Conservation (phyloP, 2,888 invertebrate genomes). For the Drosophila pseudotalamancana region DNA sequence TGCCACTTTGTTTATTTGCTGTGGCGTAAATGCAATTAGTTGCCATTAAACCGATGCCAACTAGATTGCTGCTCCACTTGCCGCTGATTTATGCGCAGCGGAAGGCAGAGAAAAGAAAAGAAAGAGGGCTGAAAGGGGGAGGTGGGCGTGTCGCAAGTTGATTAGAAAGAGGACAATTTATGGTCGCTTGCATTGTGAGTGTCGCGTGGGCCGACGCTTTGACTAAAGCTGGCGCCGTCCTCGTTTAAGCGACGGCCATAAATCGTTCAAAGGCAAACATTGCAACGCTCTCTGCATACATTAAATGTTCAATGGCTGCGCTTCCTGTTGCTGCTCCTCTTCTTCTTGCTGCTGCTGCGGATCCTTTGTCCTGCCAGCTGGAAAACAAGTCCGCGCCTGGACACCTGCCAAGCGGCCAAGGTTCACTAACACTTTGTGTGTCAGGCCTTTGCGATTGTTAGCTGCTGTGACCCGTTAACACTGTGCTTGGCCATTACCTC, state of each 20-base stretch:
- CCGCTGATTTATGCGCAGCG: conserved; percentile 37
- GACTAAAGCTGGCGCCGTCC: conserved; percentile 1
- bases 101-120: too few relatives aligned
- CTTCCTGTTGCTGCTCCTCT: conserved; percentile 64
- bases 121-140: not conserved
- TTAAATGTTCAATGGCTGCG: conserved; percentile 73
- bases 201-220: conserved; percentile 11
- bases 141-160: conserved; percentile 13
- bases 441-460: conserved; percentile 3
- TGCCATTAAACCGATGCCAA: conserved; percentile 47
- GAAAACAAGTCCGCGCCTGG: conserved; percentile 41
- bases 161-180: conserved; percentile 61
- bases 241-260: conserved; percentile 29
- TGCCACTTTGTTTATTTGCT: not conserved
- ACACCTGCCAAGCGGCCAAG: conserved; percentile 39
- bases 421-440: conserved; percentile 49
- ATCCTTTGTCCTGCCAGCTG: conserved; percentile 20
- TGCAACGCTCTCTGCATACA: conserved; percentile 53
- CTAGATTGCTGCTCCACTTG: conserved; percentile 47
- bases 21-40: conserved; percentile 64
- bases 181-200: conserved; percentile 26
- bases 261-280: conserved; percentile 22
- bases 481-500: conserved; percentile 27
- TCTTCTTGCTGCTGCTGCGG: conserved; percentile 28
- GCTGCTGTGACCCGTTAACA: conserved; percentile 49